These are phyloP conservation scores for Limnephilus lunatus DNA, from an alignment of 2,888 invertebrate genomes.

Conservation along the genomic window DNA sequence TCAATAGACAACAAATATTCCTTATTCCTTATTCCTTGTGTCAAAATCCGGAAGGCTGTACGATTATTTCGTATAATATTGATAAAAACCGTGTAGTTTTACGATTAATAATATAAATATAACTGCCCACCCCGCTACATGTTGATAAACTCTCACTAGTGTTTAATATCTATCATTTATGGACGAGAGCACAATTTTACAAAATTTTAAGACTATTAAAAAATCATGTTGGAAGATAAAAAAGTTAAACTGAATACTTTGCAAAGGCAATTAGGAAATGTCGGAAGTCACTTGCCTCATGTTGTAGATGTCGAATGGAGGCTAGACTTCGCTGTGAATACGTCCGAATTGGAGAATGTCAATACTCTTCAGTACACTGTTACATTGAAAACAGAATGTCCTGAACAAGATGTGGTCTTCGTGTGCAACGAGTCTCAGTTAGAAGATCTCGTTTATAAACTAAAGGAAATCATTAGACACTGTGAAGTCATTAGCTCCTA, in stretches of 20 bases:
- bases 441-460: conserved; percentile 82
- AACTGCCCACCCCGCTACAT: neutral
- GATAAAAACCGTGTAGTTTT: neutral
- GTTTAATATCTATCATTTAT: conserved; percentile 15
- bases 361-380: conserved; percentile 73
- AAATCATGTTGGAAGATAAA: conserved; percentile 54
- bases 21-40: too few species aligned
- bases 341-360: conserved; percentile 73
- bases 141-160: neutral
- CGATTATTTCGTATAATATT: neutral
- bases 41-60: neutral
- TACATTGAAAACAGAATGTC: conserved; percentile 72
- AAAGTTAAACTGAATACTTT: conserved; percentile 48
- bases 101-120: neutral
- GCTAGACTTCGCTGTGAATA: conserved; percentile 76
- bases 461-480: conserved; percentile 81
- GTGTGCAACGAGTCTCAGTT: conserved; percentile 81
- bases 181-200: conserved; percentile 3
- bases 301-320: conserved; percentile 80
- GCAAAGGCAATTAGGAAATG: conserved; percentile 50
- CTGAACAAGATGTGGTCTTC: conserved; percentile 75
- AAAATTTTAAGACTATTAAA: conserved; percentile 30
- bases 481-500: conserved; percentile 73
- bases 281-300: conserved; percentile 72
- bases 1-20: conserved; percentile 15